Evolutionary conservation across 2,113 vertebrate genomes (phyloP), one percentile per base, ranked within the genome.

Genomic region (Hyperopisus bebe): DNA sequence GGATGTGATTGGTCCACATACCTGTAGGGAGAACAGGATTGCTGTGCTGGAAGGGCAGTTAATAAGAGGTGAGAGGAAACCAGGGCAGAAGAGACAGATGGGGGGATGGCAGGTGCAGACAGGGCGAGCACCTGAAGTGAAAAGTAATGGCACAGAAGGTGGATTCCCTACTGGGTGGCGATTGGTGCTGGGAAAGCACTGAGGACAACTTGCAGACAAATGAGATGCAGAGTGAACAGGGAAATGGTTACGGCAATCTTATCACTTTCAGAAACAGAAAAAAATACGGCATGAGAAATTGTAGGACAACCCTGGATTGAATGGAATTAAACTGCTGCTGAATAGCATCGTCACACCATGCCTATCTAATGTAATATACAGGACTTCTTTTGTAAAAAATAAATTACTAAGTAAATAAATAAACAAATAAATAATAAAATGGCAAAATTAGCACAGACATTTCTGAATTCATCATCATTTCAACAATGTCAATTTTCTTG

Each of bases 41-140:
- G 92, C 89, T 83, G 87, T 46, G 51, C 70, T 84, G 92, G 91
- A 94, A 90, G 89, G 93, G 92, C 89, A 91, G 92, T 92, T 94
- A 94, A 94, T 94, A 94, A 93, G 91, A 92, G 91, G 92, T 88
- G 89, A 93, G 93, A 92, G 93, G 92, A 91, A 94, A 89, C 51
- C 92, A 93, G 92, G 91, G 92, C 93, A 91, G 90, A 91, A 91
- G 91, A 93, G 93, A 94, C 93, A 94, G 94, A 95, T 94, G 93
- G 92, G 93, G 86, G 86, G 92, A 93, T 95, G 95, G 95, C 95
- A 94, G 94, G 91, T 92, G 93, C 90, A 95, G 94, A 94, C 95
- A 95, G 94, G 93, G 94, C 94, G 92, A 95, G 93, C 92, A 93
- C 91, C 93, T 92, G 92, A 92, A 94, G 95, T 94, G 94, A 95